Evolutionary conservation across 2,113 vertebrate species (phyloP).

Genomic region (Corydoras sp.): DNA sequence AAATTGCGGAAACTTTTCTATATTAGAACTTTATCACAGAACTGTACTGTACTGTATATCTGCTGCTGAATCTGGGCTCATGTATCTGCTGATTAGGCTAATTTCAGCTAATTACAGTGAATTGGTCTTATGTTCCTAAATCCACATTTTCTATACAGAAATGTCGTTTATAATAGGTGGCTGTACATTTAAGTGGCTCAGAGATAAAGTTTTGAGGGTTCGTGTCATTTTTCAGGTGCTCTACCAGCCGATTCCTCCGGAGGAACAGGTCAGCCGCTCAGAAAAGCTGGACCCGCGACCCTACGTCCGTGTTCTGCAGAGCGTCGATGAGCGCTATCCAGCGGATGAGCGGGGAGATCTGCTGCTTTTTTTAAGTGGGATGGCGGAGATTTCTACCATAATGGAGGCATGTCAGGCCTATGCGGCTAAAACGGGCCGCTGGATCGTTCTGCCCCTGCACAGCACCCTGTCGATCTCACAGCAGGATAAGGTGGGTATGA

Average conservation of each 20-base stretch:
- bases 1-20: too few relatives aligned
- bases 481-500: conserved; percentile 79
- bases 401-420: conserved; percentile 78
- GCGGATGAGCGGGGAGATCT: conserved; percentile 83
- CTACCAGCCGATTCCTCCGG: conserved; percentile 76
- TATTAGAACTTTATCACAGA: too few relatives aligned
- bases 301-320: conserved; percentile 80
- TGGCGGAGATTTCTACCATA: conserved; percentile 79
- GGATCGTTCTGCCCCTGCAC: conserved; percentile 83
- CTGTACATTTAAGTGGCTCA: not conserved
- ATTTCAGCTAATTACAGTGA: too few relatives aligned
- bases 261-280: conserved; percentile 54
- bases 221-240: conserved; percentile 66
- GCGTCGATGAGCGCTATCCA: conserved; percentile 81
- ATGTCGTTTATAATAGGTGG: too few relatives aligned
- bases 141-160: too few relatives aligned
- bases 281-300: conserved; percentile 82
- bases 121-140: too few relatives aligned
- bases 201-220: not conserved
- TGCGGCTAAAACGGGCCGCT: conserved; percentile 72
- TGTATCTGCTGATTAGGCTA: too few relatives aligned
- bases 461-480: conserved; percentile 80
- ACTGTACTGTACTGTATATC: too few relatives aligned
- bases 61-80: too few relatives aligned
- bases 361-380: conserved; percentile 86